phyloP scores from a whole-genome alignment of 2,888 invertebrate species.

The Hydropsyche betteni region DNA sequence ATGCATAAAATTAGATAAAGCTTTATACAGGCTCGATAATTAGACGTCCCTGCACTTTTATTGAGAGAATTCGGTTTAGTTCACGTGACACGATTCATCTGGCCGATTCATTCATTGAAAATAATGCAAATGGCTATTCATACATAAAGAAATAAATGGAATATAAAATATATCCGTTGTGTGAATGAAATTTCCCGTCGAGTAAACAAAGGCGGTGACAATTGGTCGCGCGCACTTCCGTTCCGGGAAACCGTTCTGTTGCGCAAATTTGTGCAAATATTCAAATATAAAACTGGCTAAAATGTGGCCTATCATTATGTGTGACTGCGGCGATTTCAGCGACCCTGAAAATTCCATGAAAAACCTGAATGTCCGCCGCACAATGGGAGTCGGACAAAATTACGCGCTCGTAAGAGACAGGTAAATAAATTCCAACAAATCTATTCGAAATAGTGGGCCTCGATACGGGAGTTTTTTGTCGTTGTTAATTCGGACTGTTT shows the following conservation, averaged over 20 bases:
- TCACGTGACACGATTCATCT: not conserved
- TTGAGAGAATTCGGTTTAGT: not conserved
- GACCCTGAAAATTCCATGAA: no score
- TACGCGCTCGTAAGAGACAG: slow-evolving; percentile 25
- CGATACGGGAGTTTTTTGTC: not conserved
- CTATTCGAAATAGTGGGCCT: slow-evolving; percentile 26
- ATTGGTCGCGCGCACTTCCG: slow-evolving; percentile 38
- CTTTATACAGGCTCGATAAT: no score
- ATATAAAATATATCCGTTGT: slow-evolving; percentile 34
- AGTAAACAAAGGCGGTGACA: slow-evolving; percentile 40
- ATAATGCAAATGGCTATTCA: not conserved
- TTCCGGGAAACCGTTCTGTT: slow-evolving; percentile 26
- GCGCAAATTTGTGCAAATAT: slow-evolving; percentile 6
- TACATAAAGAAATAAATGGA: slow-evolving; percentile 18
- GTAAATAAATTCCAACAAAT: slow-evolving; percentile 39
- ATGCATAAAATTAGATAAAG: no score
- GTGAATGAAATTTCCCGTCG: slow-evolving; percentile 40
- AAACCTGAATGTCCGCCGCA: no score
- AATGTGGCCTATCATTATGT: no score
- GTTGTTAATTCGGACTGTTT: slow-evolving; percentile 9
- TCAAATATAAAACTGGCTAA: not conserved
- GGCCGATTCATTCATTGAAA: no score
- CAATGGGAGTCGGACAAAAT: slow-evolving; percentile 10
- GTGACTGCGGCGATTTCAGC: no score
- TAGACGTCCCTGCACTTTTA: no score